These are phyloP conservation scores for Volucella inanis DNA, from an alignment of 2,888 invertebrate genomes.

Conservation along the genomic window DNA sequence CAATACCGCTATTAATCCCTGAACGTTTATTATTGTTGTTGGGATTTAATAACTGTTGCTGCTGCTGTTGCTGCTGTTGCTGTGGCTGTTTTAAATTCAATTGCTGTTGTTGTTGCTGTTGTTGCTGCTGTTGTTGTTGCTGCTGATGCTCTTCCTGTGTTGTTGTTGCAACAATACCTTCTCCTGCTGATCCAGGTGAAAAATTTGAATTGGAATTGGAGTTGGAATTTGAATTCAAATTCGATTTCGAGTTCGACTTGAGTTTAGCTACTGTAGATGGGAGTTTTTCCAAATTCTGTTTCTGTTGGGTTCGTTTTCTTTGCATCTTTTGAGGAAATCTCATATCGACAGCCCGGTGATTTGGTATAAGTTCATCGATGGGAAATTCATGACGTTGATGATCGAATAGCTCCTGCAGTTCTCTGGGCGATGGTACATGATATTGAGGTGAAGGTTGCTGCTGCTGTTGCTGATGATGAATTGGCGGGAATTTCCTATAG, in stretches of 20 bases:
- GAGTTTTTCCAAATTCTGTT: conserved; percentile 72
- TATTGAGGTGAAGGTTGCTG: conserved; percentile 22
- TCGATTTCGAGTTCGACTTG: conserved; percentile 35
- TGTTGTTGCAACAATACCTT: no score
- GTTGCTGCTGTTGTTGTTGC: conserved; percentile 32
- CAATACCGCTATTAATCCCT: conserved; percentile 76
- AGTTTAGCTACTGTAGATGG: conserved; percentile 59
- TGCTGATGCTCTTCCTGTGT: conserved; percentile 28
- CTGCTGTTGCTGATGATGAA: conserved; percentile 45
- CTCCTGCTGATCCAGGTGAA: conserved; percentile 37
- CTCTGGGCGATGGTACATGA: conserved; percentile 76
- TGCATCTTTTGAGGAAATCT: conserved; percentile 81
- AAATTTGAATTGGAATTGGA: conserved; percentile 43
- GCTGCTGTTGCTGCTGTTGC: conserved; percentile 76
- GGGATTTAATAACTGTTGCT: conserved; percentile 78
- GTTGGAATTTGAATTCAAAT: conserved; percentile 6
- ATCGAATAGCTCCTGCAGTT: conserved; percentile 80
- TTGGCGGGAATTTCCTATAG: conserved; percentile 63
- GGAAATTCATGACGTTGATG: conserved; percentile 76
- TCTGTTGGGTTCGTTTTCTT: conserved; percentile 79
- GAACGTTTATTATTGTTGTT: conserved; percentile 80
- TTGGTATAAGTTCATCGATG: conserved; percentile 29
- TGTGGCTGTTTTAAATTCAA: conserved; percentile 68
- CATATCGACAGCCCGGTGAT: conserved; percentile 77
- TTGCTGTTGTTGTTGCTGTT: conserved; percentile 68